Evolutionary conservation across 2,888 invertebrate genomes (phyloP).

Genomic region (Caenorhabditis sulstoni): DNA sequence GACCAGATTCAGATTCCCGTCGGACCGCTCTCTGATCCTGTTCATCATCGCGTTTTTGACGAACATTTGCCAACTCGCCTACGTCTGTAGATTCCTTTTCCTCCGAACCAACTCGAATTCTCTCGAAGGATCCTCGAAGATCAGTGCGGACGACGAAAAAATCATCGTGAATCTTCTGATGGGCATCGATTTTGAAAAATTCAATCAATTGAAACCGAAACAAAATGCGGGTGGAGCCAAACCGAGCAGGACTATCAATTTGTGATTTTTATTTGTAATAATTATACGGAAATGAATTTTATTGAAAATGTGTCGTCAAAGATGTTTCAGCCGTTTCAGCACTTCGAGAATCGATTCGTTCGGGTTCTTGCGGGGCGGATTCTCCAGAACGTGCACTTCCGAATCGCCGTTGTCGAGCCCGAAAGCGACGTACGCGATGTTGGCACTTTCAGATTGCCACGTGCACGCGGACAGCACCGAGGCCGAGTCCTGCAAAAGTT

Average conservation of each 20-base stretch:
- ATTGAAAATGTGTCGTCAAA: conserved; percentile 9
- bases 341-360: conserved; percentile 38
- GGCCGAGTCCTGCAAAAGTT: conserved; percentile 22
- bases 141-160: conserved; percentile 53
- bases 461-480: conserved; percentile 30
- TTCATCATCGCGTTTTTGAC: conserved; percentile 54
- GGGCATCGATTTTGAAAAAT: conserved; percentile 62
- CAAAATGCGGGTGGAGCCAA: conserved; percentile 32
- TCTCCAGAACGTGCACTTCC: conserved; percentile 54
- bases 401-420: conserved; percentile 44
- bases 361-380: conserved; percentile 41
- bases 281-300: neutral
- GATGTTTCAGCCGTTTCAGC: conserved; percentile 33
- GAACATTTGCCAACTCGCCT: conserved; percentile 48
- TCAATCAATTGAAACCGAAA: conserved; percentile 38
- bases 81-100: conserved; percentile 37
- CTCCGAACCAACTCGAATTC: conserved; percentile 4
- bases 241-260: conserved; percentile 50
- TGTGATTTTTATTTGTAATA: conserved; percentile 29
- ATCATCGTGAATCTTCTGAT: conserved; percentile 58
- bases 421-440: conserved; percentile 39
- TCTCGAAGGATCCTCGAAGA: conserved; percentile 23
- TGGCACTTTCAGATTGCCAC: conserved; percentile 38
- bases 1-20: conserved; percentile 35
- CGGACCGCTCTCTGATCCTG: conserved; percentile 48